Evolutionary conservation across 2,113 vertebrate species (phyloP).

Genomic region (Marcusenius ussheri): DNA sequence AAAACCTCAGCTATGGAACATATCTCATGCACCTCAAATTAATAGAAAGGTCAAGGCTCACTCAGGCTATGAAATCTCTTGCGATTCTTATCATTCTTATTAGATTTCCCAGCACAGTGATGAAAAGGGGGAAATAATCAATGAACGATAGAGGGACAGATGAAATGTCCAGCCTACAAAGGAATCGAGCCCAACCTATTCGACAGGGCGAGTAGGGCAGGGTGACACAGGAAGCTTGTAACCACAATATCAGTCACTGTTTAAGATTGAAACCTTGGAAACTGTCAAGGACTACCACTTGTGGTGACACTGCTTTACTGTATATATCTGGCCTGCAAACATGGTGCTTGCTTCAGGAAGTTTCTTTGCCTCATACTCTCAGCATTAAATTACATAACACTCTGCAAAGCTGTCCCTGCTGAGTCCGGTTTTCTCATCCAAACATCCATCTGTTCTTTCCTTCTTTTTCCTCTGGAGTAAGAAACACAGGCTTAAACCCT

Average conservation of each 20-base stretch:
- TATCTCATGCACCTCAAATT: neutral
- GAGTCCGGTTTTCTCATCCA: neutral
- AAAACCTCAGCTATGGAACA: neutral
- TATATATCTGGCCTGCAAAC: neutral
- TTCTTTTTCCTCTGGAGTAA: neutral
- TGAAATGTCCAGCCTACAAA: neutral
- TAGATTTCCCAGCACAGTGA: neutral
- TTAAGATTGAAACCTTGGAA: neutral
- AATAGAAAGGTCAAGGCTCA: neutral
- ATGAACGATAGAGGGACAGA: neutral
- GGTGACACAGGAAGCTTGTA: neutral
- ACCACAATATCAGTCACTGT: neutral
- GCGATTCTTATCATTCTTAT: neutral
- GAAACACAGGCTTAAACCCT: neutral
- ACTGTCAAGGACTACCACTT: neutral
- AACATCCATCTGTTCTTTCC: neutral
- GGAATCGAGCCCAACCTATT: neutral
- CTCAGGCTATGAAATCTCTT: neutral
- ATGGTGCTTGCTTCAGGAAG: neutral
- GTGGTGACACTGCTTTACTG: neutral
- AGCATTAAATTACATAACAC: neutral
- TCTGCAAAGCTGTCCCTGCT: neutral
- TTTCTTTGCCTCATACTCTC: neutral
- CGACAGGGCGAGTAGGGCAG: neutral
- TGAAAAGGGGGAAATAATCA: neutral